Conservation (phyloP, 2,113 vertebrate species). For the Grammomys dolichurus region DNA sequence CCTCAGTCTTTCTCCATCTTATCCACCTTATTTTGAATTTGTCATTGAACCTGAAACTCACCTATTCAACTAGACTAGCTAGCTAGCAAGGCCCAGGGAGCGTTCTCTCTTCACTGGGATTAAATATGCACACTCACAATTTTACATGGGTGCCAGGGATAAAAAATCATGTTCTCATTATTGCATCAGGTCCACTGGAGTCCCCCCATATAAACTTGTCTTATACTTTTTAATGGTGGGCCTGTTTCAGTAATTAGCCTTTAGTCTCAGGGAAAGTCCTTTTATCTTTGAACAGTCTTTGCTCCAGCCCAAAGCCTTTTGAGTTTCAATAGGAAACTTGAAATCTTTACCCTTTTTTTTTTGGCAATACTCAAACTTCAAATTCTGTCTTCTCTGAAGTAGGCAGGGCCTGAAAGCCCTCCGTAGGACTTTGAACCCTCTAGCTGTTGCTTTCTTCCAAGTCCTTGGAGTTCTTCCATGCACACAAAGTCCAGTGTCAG, state of each 20-base stretch:
- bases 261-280: conserved; percentile 23
- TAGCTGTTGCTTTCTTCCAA: background rate
- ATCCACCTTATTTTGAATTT: background rate
- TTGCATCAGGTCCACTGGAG: background rate
- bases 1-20: background rate
- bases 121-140: background rate
- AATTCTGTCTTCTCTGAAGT: conserved; percentile 40
- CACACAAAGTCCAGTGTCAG: background rate
- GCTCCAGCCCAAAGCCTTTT: conserved; percentile 7
- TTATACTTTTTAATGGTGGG: background rate
- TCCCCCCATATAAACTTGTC: background rate
- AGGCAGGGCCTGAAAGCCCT: background rate
- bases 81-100: background rate
- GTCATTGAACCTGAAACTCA: background rate
- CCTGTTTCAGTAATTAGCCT: conserved; percentile 32
- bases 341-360: conserved; percentile 24
- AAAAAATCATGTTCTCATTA: background rate
- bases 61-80: background rate
- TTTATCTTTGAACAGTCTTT: conserved; percentile 39
- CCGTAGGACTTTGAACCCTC: background rate
- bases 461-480: background rate
- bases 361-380: conserved; percentile 1
- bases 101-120: background rate
- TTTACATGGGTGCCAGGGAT: background rate
- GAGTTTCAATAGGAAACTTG: conserved; percentile 18